Evolutionary conservation across 2,797 vertebrate species (phyloP).

Genomic region (Neoniphon sammara): DNA sequence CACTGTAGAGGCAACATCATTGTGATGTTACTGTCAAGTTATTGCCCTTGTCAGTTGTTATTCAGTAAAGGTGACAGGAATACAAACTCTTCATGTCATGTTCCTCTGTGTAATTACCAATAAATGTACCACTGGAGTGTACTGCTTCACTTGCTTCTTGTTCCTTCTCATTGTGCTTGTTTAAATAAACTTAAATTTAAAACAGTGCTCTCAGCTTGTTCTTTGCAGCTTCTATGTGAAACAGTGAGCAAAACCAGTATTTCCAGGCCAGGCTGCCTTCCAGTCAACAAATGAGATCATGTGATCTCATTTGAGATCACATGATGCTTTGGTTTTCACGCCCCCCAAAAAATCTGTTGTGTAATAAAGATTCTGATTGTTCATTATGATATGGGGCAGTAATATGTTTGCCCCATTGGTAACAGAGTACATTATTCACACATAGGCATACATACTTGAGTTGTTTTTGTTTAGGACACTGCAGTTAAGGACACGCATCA

Average conservation of each 20-base stretch:
- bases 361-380: too few species aligned
- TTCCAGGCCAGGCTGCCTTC: neutral
- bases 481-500: too few species aligned
- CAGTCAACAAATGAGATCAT: too few species aligned
- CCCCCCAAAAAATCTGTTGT: too few species aligned
- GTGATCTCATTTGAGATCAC: too few species aligned
- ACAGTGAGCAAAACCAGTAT: neutral
- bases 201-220: constrained; percentile 28
- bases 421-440: too few species aligned
- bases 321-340: too few species aligned
- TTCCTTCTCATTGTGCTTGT: constrained; percentile 73
- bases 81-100: constrained; percentile 45
- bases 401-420: too few species aligned
- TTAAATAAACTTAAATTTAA: constrained; percentile 73
- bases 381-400: too few species aligned
- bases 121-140: constrained; percentile 72
- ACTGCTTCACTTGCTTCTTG: constrained; percentile 60
- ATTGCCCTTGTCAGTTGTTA: constrained; percentile 21
- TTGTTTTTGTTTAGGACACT: too few species aligned
- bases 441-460: too few species aligned
- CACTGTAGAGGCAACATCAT: constrained; percentile 28
- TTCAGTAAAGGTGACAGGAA: constrained; percentile 29
- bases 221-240: constrained; percentile 19
- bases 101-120: constrained; percentile 47
- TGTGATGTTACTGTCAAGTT: constrained; percentile 29